Conservation (phyloP, 2,113 vertebrate species). For the Paraplagusia blochii region DNA sequence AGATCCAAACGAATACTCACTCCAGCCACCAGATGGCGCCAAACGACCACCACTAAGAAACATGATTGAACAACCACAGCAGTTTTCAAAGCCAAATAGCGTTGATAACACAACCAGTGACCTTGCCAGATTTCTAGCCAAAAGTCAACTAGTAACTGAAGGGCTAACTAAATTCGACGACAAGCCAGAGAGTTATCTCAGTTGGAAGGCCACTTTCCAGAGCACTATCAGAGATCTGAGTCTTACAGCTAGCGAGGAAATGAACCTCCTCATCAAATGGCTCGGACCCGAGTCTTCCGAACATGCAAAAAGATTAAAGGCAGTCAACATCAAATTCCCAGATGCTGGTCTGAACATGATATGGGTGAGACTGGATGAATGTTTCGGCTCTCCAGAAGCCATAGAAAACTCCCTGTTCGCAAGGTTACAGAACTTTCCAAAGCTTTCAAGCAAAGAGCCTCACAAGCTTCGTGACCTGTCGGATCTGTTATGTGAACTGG, state of each 20-base stretch:
- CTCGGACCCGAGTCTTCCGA: not conserved
- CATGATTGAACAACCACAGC: no score
- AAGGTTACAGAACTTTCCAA: slow-evolving; percentile 23
- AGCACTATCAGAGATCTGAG: not conserved
- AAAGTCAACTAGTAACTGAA: not conserved
- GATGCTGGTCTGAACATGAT: not conserved
- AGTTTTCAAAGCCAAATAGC: not conserved
- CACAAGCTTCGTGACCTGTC: slow-evolving; percentile 15
- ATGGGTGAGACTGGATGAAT: slow-evolving; percentile 10
- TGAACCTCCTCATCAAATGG: not conserved
- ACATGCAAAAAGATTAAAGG: not conserved
- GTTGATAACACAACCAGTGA: not conserved
- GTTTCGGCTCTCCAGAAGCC: slow-evolving; percentile 12
- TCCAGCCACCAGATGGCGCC: no score
- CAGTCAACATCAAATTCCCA: not conserved
- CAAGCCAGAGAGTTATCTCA: not conserved
- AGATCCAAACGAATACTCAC: no score
- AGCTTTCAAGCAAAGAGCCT: slow-evolving; percentile 9
- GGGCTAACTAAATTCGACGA: not conserved
- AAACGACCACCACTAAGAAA: not conserved
- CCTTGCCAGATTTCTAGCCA: not conserved
- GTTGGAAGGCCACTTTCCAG: not conserved
- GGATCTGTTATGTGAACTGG: slow-evolving; percentile 21
- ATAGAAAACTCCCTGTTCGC: slow-evolving; percentile 17
- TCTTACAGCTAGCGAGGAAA: not conserved